phyloP scores from a whole-genome alignment of 2,888 invertebrate species.

The Neoscelio sp. region DNA sequence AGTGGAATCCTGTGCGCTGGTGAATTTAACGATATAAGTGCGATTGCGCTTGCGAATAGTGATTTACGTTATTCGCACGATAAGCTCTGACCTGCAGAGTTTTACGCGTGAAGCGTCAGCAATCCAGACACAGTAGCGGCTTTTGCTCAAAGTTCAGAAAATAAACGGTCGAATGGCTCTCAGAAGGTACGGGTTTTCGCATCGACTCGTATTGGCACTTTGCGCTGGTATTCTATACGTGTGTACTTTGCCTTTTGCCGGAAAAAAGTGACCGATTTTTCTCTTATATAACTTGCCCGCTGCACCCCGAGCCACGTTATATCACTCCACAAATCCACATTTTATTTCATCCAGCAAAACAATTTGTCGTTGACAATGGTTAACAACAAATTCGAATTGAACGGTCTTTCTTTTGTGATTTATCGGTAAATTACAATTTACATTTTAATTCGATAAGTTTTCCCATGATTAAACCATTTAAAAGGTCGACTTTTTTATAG shows the following conservation, averaged over 20 bases:
- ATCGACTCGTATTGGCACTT: conserved; percentile 58
- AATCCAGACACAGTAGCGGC: conserved; percentile 39
- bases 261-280: conserved; percentile 60
- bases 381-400: conserved; percentile 8
- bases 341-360: conserved; percentile 44
- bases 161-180: conserved; percentile 62
- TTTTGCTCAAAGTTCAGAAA: conserved; percentile 60
- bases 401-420: not conserved
- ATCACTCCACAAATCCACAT: conserved; percentile 49
- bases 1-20: conserved; percentile 27
- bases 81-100: conserved; percentile 52
- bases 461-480: not conserved
- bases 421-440: not conserved
- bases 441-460: not conserved
- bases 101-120: conserved; percentile 58
- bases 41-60: conserved; percentile 34
- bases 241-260: conserved; percentile 34
- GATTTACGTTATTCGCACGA: conserved; percentile 56
- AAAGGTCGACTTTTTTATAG: conserved; percentile 10
- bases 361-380: conserved; percentile 33
- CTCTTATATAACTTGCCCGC: conserved; percentile 41
- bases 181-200: conserved; percentile 57
- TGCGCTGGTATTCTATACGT: conserved; percentile 33
- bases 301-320: conserved; percentile 20
- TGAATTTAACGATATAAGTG: conserved; percentile 48